Percentiles rank a stretch among this genome's conserved stretches.
Evolutionary conservation across 30 jellyfish, hydroid and myxozoan genomes (phyloP).

Genomic region (Turritopsis rubra): DNA sequence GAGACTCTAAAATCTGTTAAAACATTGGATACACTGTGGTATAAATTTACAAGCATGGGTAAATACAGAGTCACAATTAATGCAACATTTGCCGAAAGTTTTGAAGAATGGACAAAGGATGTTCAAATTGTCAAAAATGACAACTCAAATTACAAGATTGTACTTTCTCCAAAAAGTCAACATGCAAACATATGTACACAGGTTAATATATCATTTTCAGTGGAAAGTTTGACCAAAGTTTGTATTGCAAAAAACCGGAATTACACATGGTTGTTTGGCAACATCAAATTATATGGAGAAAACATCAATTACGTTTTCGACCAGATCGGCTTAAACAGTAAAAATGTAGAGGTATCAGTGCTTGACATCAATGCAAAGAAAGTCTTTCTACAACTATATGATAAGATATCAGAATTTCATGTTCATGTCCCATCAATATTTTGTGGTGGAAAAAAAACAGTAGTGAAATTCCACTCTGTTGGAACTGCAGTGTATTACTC

Average conservation of each 20-base stretch:
- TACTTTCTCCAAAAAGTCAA: neutral
- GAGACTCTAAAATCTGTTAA: neutral
- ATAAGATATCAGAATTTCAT: neutral
- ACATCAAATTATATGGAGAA: neutral
- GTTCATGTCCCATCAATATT: neutral
- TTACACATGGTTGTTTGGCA: neutral
- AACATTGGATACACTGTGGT: neutral
- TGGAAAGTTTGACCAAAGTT: neutral
- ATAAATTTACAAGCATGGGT: neutral
- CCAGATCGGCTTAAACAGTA: neutral
- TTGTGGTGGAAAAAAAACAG: neutral
- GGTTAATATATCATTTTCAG: neutral
- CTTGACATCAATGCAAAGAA: neutral
- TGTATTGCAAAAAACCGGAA: slow-evolving; percentile 7
- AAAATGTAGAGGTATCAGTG: neutral
- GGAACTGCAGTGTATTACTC: neutral
- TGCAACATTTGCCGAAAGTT: neutral
- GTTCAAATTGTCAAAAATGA: neutral
- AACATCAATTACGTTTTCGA: neutral
- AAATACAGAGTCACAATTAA: neutral
- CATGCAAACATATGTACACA: neutral
- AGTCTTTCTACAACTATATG: neutral
- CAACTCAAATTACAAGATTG: neutral
- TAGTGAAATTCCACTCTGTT: neutral
- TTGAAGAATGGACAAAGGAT: neutral